phyloP scores from a whole-genome alignment of 2,113 vertebrate species.

The Daboia siamensis region DNA sequence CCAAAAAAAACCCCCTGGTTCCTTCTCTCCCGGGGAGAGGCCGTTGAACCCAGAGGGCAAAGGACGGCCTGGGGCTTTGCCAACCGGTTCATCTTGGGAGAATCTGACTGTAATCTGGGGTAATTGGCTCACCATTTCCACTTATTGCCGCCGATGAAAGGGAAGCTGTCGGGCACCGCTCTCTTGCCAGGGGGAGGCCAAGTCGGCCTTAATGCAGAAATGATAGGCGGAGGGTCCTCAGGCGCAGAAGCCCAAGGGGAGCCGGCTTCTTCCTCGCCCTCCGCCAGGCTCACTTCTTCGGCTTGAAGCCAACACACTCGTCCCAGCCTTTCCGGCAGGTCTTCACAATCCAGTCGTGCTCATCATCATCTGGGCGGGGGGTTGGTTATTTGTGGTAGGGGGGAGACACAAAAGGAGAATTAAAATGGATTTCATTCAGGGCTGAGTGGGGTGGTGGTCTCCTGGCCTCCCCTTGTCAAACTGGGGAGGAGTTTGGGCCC shows the following conservation, averaged over 20 bases:
- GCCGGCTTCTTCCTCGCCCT: constrained; percentile 15
- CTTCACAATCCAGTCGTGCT: constrained; percentile 86
- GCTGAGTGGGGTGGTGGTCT: too few relatives aligned
- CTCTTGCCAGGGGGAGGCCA: constrained; percentile 58
- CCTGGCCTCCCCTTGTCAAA: not conserved
- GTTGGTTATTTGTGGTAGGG: not conserved
- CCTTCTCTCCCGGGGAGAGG: constrained; percentile 54
- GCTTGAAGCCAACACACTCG: constrained; percentile 43
- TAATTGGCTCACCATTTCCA: constrained; percentile 44
- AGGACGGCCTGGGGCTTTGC: constrained; percentile 55
- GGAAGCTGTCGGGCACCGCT: constrained; percentile 55
- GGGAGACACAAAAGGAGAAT: not conserved
- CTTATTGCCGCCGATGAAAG: constrained; percentile 57
- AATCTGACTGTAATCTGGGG: constrained; percentile 46
- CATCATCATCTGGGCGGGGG: constrained; percentile 76
- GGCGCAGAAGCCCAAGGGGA: constrained; percentile 10
- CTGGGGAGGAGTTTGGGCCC: not conserved
- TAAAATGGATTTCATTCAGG: not conserved
- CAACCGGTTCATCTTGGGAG: constrained; percentile 50
- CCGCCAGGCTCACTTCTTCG: constrained; percentile 21
- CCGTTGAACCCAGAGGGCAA: constrained; percentile 53
- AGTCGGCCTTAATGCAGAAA: constrained; percentile 54
- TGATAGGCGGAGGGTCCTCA: constrained; percentile 35
- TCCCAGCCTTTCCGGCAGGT: constrained; percentile 83
- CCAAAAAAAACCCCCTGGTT: constrained; percentile 33